phyloP scores from a whole-genome alignment of 2,888 invertebrate genomes.

The Trichogramma evanescens region DNA sequence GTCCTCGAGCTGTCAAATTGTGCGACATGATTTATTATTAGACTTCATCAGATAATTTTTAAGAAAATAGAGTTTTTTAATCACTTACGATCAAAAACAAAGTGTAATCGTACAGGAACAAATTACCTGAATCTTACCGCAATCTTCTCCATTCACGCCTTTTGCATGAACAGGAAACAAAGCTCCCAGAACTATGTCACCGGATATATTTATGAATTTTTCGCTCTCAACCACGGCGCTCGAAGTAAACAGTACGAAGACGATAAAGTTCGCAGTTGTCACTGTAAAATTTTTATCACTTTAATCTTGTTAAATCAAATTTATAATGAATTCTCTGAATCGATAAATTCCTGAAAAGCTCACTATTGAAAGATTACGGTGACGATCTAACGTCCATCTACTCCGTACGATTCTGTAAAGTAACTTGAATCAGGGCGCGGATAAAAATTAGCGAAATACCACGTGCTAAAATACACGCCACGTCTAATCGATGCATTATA shows the following conservation, averaged over 20 bases:
- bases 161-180: conserved; percentile 51
- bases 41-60: background rate
- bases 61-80: background rate
- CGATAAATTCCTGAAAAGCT: too few species aligned
- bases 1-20: conserved; percentile 44
- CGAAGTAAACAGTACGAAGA: background rate
- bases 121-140: conserved; percentile 41
- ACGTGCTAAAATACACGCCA: conserved; percentile 19
- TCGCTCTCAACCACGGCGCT: conserved; percentile 11
- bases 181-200: conserved; percentile 50
- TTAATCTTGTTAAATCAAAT: too few species aligned
- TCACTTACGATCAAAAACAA: background rate
- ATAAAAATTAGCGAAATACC: background rate
- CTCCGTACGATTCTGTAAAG: too few species aligned
- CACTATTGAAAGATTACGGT: too few species aligned
- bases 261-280: too few species aligned
- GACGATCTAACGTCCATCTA: too few species aligned
- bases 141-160: conserved; percentile 32
- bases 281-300: too few species aligned
- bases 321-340: too few species aligned
- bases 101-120: background rate
- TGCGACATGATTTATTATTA: background rate
- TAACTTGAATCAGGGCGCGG: too few species aligned
- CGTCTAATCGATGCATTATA: conserved; percentile 11
- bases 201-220: conserved; percentile 36